Percentiles rank a stretch among this genome's conserved stretches.
Conservation (phyloP, 2,888 invertebrate species). For the Acheta domesticus region DNA sequence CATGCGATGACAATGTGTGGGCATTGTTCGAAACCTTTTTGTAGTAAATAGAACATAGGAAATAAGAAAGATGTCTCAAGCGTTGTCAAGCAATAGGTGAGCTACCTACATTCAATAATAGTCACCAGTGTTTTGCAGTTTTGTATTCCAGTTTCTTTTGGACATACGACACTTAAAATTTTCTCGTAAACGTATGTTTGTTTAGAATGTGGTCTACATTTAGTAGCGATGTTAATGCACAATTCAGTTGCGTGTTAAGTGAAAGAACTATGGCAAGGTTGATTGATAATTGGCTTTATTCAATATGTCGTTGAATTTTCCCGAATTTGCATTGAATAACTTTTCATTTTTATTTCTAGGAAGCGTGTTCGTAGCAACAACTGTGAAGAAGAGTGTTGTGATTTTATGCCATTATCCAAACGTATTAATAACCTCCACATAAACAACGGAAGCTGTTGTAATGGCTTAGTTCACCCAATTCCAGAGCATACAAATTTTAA, state of each 20-base stretch:
- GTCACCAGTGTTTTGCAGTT: no score
- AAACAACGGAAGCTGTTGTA: conserved; percentile 46
- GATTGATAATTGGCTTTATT: no score
- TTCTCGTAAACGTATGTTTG: no score
- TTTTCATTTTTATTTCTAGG: conserved; percentile 48
- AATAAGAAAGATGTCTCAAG: neutral
- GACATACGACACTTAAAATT: no score
- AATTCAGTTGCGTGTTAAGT: no score
- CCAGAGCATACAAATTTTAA: conserved; percentile 24
- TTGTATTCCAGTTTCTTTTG: no score
- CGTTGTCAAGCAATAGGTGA: conserved; percentile 18
- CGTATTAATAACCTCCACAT: conserved; percentile 86
- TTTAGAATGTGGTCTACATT: no score
- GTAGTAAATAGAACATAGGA: neutral
- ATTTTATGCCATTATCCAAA: conserved; percentile 85
- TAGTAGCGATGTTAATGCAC: no score
- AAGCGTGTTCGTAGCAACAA: conserved; percentile 67
- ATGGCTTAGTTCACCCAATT: conserved; percentile 24
- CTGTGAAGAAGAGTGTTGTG: conserved; percentile 65
- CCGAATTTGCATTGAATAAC: no score
- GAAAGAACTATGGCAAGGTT: no score
- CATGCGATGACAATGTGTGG: neutral
- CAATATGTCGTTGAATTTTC: no score
- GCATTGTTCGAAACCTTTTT: neutral
- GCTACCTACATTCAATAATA: neutral